Conservation (phyloP, 2,113 vertebrate genomes). For the Pelecanus crispus region DNA sequence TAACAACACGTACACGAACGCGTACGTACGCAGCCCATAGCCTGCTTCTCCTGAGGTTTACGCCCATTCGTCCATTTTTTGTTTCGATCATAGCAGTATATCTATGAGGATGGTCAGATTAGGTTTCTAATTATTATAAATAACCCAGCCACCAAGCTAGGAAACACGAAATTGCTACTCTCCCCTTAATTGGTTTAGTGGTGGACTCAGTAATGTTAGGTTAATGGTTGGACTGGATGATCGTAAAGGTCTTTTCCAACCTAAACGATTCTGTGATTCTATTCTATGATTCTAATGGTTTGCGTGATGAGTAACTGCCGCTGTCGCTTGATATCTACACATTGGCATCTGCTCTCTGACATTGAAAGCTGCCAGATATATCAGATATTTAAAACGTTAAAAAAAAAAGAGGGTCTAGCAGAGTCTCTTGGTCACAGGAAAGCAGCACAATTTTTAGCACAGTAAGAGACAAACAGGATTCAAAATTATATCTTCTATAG, state of each 20-base stretch:
- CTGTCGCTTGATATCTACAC: constrained; percentile 12
- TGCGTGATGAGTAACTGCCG: background rate
- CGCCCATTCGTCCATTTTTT: background rate
- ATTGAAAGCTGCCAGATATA: background rate
- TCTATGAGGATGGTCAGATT: background rate
- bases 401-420: background rate
- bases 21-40: background rate
- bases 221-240: too few species aligned
- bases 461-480: background rate
- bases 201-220: too few species aligned
- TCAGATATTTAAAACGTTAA: background rate
- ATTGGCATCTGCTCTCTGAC: background rate
- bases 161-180: too few species aligned
- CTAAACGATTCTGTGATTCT: too few species aligned
- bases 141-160: too few species aligned
- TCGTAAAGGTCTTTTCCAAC: too few species aligned
- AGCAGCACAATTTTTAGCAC: background rate
- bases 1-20: rapidly evolving
- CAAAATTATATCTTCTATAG: background rate
- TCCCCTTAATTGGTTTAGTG: too few species aligned
- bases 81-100: background rate
- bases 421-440: background rate
- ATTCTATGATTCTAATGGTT: background rate
- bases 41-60: background rate
- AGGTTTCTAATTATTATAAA: too few species aligned